A percentile compares a stretch with the other conserved stretches of the same genome.
Evolutionary conservation across 2,888 invertebrate genomes (phyloP).

Genomic region (Pristionchus fissidentatus): DNA sequence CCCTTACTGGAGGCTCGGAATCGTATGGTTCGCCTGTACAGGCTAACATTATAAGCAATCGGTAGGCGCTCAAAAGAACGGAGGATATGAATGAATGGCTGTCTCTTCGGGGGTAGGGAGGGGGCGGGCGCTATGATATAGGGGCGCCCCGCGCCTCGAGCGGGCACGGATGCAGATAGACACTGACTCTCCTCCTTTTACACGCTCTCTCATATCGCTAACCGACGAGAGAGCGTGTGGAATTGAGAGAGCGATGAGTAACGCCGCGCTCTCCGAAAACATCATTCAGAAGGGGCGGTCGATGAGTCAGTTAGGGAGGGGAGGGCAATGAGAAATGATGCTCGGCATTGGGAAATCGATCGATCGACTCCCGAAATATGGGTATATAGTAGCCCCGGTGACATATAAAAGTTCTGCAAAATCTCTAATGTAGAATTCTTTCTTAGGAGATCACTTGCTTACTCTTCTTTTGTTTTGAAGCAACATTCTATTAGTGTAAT

Average conservation of each 20-base stretch:
- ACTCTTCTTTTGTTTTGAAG: not conserved
- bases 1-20: too few species aligned
- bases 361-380: not conserved
- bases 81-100: not conserved
- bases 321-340: not conserved
- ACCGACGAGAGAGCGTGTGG: not conserved
- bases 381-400: not conserved
- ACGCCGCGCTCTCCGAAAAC: not conserved
- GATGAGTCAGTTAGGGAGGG: not conserved
- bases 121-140: slow-evolving; percentile 34
- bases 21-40: not conserved
- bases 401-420: not conserved
- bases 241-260: slow-evolving; percentile 12
- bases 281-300: slow-evolving; percentile 39
- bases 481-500: too few species aligned
- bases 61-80: not conserved
- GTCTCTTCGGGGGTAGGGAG: not conserved
- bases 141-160: not conserved
- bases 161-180: not conserved
- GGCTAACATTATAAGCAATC: not conserved
- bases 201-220: not conserved
- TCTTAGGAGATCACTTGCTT: not conserved
- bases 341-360: slow-evolving; percentile 16
- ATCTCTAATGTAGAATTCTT: not conserved
- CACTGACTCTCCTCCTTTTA: not conserved